Conservation (phyloP, 23 tunicate genomes). For the Styela clava region DNA sequence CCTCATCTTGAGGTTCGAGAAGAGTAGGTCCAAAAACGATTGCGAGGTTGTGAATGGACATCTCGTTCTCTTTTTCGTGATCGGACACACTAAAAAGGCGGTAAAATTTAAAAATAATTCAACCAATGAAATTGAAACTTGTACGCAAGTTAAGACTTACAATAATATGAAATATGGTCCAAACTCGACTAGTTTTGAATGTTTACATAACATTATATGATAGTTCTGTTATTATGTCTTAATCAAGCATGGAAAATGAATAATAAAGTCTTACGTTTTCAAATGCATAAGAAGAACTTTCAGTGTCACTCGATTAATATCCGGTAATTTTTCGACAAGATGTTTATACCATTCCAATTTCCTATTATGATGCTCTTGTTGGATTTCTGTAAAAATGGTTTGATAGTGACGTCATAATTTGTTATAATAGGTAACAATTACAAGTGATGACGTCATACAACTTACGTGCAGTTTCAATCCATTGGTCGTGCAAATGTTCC, state of each 20-base stretch:
- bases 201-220: not conserved
- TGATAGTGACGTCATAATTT: not conserved
- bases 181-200: too few relatives aligned
- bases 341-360: conserved; percentile 79
- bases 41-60: conserved; percentile 79
- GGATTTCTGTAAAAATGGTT: conserved; percentile 23
- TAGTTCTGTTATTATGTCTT: too few relatives aligned
- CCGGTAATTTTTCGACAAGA: conserved; percentile 59
- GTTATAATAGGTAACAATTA: not conserved
- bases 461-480: conserved; percentile 75
- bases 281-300: conserved; percentile 74
- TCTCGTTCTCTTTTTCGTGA: conserved; percentile 78
- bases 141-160: too few relatives aligned
- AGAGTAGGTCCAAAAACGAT: conserved; percentile 94
- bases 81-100: conserved; percentile 61
- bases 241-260: too few relatives aligned
- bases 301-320: conserved; percentile 56
- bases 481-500: conserved; percentile 47
- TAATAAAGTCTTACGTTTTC: conserved; percentile 40
- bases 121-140: conserved; percentile 2
- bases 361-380: conserved; percentile 38
- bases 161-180: too few relatives aligned
- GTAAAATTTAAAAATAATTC: not conserved
- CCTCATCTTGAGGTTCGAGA: conserved; percentile 57
- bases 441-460: not conserved